phyloP scores from a whole-genome alignment of 2,888 invertebrate genomes.

The Dasysyrphus albostriatus region DNA sequence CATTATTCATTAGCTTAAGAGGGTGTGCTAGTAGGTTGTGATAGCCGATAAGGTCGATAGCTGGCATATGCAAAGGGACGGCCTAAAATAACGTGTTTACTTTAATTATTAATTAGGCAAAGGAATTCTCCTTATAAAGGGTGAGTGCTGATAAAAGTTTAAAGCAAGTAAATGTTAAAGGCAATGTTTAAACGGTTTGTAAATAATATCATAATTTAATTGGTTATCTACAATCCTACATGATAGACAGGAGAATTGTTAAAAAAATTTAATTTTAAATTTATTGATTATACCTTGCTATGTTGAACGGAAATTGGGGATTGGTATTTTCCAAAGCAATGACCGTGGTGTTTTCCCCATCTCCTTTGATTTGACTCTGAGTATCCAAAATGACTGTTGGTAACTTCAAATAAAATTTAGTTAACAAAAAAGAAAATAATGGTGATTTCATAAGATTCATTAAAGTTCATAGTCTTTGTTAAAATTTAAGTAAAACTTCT shows the following conservation, averaged over 20 bases:
- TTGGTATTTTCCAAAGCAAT: slow-evolving; percentile 88
- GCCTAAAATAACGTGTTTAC: slow-evolving; percentile 82
- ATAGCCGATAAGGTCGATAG: slow-evolving; percentile 89
- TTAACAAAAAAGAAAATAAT: too few species aligned
- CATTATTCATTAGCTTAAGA: slow-evolving; percentile 87
- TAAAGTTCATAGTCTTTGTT: too few species aligned
- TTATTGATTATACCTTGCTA: slow-evolving; percentile 79
- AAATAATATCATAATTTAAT: slow-evolving; percentile 14
- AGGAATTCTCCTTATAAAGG: background rate
- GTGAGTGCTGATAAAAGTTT: slow-evolving; percentile 22
- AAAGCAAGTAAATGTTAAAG: slow-evolving; percentile 13
- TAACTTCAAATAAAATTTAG: slow-evolving; percentile 76
- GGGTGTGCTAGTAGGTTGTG: slow-evolving; percentile 88
- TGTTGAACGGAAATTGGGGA: slow-evolving; percentile 87
- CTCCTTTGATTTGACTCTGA: slow-evolving; percentile 87
- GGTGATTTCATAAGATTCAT: too few species aligned
- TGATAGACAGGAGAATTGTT: background rate
- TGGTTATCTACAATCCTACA: slow-evolving; percentile 7
- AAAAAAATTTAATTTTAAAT: background rate
- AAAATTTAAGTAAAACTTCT: too few species aligned
- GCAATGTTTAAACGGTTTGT: background rate
- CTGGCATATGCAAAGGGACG: slow-evolving; percentile 88
- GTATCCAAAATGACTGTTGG: slow-evolving; percentile 85
- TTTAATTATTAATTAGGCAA: slow-evolving; percentile 53
- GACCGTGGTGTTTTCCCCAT: slow-evolving; percentile 87